These are phyloP conservation scores for Lamellibrachia satsuma DNA, from an alignment of 2,888 invertebrate species.

Conservation along the genomic window DNA sequence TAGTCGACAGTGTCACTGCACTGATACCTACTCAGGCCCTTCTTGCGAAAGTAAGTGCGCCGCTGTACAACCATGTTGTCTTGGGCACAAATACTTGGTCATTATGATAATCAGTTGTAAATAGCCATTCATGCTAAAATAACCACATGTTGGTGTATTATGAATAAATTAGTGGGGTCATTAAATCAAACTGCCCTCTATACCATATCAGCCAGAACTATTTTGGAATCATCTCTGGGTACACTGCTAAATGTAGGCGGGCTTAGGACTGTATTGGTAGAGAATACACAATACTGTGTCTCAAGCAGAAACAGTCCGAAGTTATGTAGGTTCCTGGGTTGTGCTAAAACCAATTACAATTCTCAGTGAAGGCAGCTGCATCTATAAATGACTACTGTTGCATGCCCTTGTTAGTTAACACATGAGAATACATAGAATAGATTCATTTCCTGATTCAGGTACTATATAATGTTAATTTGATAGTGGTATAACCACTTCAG, in stretches of 20 bases:
- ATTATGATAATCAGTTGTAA: background rate
- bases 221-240: background rate
- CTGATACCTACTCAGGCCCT: background rate
- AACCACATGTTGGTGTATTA: background rate
- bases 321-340: no score
- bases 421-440: background rate
- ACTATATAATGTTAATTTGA: no score
- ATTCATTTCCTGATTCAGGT: no score
- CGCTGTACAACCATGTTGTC: background rate
- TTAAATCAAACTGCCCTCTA: background rate
- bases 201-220: background rate
- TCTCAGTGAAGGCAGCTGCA: background rate
- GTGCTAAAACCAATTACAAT: background rate
- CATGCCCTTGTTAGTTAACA: background rate
- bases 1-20: background rate
- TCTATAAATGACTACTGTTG: background rate
- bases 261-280: background rate
- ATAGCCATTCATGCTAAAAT: background rate
- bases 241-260: background rate
- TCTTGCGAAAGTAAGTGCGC: background rate
- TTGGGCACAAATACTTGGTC: background rate
- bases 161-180: background rate
- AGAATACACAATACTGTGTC: background rate
- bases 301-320: no score
- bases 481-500: no score